These are phyloP conservation scores for Triplophysa bombifrons DNA, from an alignment of 2,797 vertebrate genomes.

Conservation along the genomic window DNA sequence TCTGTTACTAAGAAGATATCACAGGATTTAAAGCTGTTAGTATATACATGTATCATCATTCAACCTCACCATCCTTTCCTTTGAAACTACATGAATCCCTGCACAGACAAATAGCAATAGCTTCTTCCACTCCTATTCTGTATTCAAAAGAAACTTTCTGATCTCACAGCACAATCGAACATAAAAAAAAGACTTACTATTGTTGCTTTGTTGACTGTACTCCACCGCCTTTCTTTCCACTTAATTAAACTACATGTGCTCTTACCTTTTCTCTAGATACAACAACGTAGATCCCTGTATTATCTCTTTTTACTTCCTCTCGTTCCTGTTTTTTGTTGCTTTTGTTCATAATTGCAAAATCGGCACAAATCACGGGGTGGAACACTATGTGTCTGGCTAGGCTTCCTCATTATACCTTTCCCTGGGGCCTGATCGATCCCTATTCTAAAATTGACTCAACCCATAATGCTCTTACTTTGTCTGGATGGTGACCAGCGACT, in stretches of 20 bases:
- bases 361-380: not conserved
- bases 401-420: constrained; percentile 66
- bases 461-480: constrained; percentile 66
- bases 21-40: not conserved
- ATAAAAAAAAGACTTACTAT: constrained; percentile 1
- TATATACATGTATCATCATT: not conserved
- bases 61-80: not conserved
- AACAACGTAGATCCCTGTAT: constrained; percentile 1
- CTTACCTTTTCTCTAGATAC: not conserved
- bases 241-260: not conserved
- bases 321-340: constrained; percentile 17
- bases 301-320: constrained; percentile 25
- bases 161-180: not conserved
- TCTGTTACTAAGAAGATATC: not conserved
- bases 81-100: constrained; percentile 10
- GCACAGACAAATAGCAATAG: not conserved
- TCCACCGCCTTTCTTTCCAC: not conserved
- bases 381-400: constrained; percentile 23
- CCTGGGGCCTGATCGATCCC: constrained; percentile 72
- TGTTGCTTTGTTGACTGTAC: constrained; percentile 15
- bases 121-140: constrained; percentile 17
- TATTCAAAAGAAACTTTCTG: not conserved
- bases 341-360: constrained; percentile 41
- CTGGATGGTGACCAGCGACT: constrained; percentile 53
- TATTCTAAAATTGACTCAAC: constrained; percentile 69